A percentile compares a stretch with the other conserved stretches of the same genome.
Evolutionary conservation across 2,888 invertebrate species (phyloP).

Genomic region (Axea sp.): DNA sequence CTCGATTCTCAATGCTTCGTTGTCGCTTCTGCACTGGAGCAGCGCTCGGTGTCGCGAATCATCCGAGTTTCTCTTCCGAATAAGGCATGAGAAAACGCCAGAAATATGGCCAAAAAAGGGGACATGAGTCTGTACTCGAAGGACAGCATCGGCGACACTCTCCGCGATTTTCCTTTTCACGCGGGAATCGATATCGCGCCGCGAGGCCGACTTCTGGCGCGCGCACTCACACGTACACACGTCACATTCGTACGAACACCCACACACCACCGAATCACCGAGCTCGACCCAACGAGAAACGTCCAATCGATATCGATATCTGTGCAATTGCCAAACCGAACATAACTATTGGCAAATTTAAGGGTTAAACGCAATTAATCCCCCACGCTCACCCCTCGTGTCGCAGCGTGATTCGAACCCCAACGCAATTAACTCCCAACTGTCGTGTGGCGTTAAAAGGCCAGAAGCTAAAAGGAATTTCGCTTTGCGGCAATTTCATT

Average conservation of each 20-base stretch:
- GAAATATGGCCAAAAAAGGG: slow-evolving; percentile 41
- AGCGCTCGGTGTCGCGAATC: slow-evolving; percentile 9
- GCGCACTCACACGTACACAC: slow-evolving; percentile 28
- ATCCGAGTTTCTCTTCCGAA: slow-evolving; percentile 35
- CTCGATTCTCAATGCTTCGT: neutral
- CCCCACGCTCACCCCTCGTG: neutral
- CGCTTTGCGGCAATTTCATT: slow-evolving; percentile 10
- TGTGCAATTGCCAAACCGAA: slow-evolving; percentile 9
- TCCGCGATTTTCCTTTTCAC: slow-evolving; percentile 60
- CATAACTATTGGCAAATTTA: slow-evolving; percentile 7
- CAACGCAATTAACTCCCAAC: slow-evolving; percentile 11
- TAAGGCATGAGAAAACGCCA: slow-evolving; percentile 21
- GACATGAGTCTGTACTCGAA: slow-evolving; percentile 52
- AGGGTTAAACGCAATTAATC: slow-evolving; percentile 18
- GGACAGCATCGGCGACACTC: slow-evolving; percentile 59
- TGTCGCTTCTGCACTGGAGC: neutral
- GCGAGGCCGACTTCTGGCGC: slow-evolving; percentile 61
- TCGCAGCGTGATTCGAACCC: neutral
- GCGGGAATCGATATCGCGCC: slow-evolving; percentile 59
- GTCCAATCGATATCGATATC: slow-evolving; percentile 50
- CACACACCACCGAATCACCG: slow-evolving; percentile 20
- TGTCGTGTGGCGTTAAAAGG: slow-evolving; percentile 4
- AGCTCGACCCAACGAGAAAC: slow-evolving; percentile 14
- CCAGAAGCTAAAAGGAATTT: no score
- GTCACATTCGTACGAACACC: neutral